Evolutionary conservation across 2,113 vertebrate species (phyloP).

Genomic region (Megaleporinus macrocephalus): DNA sequence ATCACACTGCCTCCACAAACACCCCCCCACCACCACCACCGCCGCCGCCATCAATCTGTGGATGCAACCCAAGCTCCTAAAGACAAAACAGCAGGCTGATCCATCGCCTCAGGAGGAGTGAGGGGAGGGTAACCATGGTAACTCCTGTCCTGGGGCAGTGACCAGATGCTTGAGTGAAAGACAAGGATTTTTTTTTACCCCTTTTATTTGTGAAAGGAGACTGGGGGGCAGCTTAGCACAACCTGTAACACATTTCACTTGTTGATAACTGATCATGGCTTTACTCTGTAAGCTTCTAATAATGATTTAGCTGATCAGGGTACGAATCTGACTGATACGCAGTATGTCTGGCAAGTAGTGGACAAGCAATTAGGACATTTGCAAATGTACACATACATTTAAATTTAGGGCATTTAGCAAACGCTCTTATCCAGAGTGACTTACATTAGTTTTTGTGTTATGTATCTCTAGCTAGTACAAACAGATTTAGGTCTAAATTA

Average conservation of each 20-base stretch:
- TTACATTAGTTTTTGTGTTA: no score
- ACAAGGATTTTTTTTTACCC: slow-evolving; percentile 60
- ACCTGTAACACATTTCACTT: slow-evolving; percentile 58
- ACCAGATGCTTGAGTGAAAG: slow-evolving; percentile 74
- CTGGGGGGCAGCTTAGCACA: slow-evolving; percentile 35
- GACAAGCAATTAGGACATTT: neutral
- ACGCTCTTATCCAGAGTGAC: no score
- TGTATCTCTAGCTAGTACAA: no score
- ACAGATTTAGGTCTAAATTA: no score
- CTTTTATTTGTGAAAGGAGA: slow-evolving; percentile 51
- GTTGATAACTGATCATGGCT: slow-evolving; percentile 52
- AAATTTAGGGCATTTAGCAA: no score
- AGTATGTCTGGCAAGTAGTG: neutral
- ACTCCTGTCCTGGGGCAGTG: slow-evolving; percentile 71
- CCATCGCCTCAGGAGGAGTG: slow-evolving; percentile 61
- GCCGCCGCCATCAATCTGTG: slow-evolving; percentile 49
- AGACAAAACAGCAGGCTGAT: slow-evolving; percentile 57
- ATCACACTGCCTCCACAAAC: slow-evolving; percentile 24
- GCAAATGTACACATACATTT: no score
- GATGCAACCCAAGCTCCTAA: slow-evolving; percentile 55
- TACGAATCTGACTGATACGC: neutral
- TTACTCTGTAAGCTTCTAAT: neutral
- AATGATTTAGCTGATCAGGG: neutral
- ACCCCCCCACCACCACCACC: slow-evolving; percentile 54
- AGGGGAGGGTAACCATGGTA: slow-evolving; percentile 67